Conservation (phyloP, 2,888 invertebrate genomes). For the Drosophila dives region DNA sequence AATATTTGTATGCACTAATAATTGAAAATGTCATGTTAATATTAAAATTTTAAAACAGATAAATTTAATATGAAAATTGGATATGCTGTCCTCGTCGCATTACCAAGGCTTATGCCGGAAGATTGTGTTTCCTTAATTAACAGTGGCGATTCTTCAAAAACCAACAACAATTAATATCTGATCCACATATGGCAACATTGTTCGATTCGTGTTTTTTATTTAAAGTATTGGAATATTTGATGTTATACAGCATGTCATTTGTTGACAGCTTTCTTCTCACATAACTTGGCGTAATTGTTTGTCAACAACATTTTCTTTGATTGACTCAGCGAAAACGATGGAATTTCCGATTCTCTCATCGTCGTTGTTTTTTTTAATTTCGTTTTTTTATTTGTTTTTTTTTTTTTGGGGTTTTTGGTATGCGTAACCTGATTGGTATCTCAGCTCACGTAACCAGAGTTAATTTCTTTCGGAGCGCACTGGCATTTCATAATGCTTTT, state of each 20-base stretch:
- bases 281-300: slow-evolving; percentile 16
- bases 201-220: neutral
- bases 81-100: slow-evolving; percentile 22
- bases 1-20: no score
- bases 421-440: slow-evolving; percentile 54
- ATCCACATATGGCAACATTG: neutral
- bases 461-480: slow-evolving; percentile 69
- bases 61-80: slow-evolving; percentile 14
- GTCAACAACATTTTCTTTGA: slow-evolving; percentile 14
- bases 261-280: slow-evolving; percentile 24
- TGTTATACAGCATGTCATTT: neutral
- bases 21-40: no score
- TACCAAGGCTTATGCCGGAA: neutral
- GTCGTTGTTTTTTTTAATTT: slow-evolving; percentile 21
- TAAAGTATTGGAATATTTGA: neutral
- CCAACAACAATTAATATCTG: neutral
- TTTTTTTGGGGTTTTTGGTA: slow-evolving; percentile 8
- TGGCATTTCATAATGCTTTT: slow-evolving; percentile 62
- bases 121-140: slow-evolving; percentile 4
- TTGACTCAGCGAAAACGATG: slow-evolving; percentile 37
- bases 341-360: slow-evolving; percentile 63
- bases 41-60: no score
- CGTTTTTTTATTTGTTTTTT: neutral
- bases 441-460: slow-evolving; percentile 70
- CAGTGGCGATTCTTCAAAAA: neutral